Conservation (phyloP, 2,888 invertebrate species). For the Pollenia angustigena region DNA sequence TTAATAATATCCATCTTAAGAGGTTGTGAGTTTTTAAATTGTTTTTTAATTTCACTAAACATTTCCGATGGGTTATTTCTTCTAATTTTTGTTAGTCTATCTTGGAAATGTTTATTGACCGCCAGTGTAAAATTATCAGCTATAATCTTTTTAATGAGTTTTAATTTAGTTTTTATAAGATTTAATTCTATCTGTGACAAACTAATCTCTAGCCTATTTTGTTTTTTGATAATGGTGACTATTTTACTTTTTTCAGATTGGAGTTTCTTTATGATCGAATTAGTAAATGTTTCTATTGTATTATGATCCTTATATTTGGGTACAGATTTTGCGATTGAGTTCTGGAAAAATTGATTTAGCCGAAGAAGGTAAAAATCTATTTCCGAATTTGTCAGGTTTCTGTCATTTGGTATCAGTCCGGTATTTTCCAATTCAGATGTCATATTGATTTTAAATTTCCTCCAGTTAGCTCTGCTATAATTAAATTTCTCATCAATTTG, state of each 20-base stretch:
- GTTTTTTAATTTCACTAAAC: too few species aligned
- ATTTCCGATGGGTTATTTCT: too few species aligned
- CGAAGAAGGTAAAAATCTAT: slow-evolving; percentile 14
- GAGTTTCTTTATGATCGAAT: not conserved
- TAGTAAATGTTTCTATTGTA: not conserved
- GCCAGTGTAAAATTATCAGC: too few species aligned
- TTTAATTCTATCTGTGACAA: slow-evolving; percentile 1
- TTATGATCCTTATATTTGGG: not conserved
- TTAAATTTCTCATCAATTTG: not conserved
- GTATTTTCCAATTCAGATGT: not conserved
- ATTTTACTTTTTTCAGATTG: slow-evolving; percentile 13
- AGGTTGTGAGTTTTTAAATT: too few species aligned
- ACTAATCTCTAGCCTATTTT: slow-evolving; percentile 1
- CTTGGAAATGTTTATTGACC: too few species aligned
- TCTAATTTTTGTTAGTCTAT: not conserved
- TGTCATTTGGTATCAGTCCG: not conserved
- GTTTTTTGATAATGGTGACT: slow-evolving; percentile 10
- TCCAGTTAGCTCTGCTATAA: not conserved
- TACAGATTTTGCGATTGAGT: not conserved
- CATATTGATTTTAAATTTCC: not conserved
- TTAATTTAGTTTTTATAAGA: not conserved
- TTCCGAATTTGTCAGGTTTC: slow-evolving; percentile 24
- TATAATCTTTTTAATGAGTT: too few species aligned
- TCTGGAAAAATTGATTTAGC: not conserved
- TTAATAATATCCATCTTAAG: too few species aligned